Percentiles rank a stretch among this genome's conserved stretches.
These are phyloP conservation scores for Willowsia nigromaculata DNA, from an alignment of 2,888 invertebrate genomes.

Conservation along the genomic window DNA sequence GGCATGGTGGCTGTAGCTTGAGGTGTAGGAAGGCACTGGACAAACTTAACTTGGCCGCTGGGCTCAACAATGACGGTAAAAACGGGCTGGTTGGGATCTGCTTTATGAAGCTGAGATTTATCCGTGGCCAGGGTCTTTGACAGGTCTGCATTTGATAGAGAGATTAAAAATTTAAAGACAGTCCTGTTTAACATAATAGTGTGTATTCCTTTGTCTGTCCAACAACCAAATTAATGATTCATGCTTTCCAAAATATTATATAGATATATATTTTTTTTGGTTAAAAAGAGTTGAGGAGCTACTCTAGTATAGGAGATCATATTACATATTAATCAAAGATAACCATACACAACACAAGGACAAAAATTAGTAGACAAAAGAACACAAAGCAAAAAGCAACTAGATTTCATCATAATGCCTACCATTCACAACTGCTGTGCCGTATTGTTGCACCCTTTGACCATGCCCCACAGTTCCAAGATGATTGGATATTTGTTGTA, in stretches of 20 bases:
- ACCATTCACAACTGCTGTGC: conserved; percentile 74
- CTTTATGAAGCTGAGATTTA: conserved; percentile 68
- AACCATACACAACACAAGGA: conserved; percentile 20
- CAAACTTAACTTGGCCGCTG: conserved; percentile 70
- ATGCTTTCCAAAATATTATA: conserved; percentile 39
- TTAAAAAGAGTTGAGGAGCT: too few relatives aligned
- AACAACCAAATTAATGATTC: conserved; percentile 3
- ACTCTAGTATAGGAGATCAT: too few relatives aligned
- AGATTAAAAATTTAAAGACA: background rate
- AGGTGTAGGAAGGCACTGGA: conserved; percentile 72
- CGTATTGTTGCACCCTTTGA: conserved; percentile 71
- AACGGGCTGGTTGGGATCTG: conserved; percentile 67
- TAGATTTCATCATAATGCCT: conserved; percentile 70
- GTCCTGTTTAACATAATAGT: background rate
- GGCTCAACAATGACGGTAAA: conserved; percentile 67
- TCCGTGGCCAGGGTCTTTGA: conserved; percentile 60
- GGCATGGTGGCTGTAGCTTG: conserved; percentile 61
- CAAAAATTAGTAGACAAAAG: conserved; percentile 27
- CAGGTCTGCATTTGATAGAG: conserved; percentile 39
- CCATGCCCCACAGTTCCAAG: conserved; percentile 72
- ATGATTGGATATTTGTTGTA: conserved; percentile 72
- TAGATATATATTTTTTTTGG: too few relatives aligned
- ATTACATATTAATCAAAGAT: conserved; percentile 5
- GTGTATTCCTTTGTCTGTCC: background rate
- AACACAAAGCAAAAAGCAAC: conserved; percentile 63